Evolutionary conservation across 2,888 invertebrate species (phyloP).

Genomic region (Muscina levida): DNA sequence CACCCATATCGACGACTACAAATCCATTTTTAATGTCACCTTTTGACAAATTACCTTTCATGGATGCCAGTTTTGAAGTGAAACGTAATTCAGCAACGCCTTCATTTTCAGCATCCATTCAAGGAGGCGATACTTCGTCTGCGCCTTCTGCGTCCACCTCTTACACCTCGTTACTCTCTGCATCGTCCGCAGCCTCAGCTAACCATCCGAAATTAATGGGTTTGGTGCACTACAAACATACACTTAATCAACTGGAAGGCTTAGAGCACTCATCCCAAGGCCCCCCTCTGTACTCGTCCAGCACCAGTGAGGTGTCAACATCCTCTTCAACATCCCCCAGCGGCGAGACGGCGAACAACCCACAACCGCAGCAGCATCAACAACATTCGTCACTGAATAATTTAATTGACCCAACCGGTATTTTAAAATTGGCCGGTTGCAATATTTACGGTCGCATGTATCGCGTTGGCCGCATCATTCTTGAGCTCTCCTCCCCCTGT

Average conservation of each 20-base stretch:
- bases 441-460: constrained; percentile 95
- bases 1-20: constrained; percentile 66
- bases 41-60: constrained; percentile 78
- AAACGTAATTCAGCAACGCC: constrained; percentile 70
- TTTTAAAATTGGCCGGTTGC: constrained; percentile 90
- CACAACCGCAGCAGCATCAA: constrained; percentile 27
- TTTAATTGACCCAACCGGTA: constrained; percentile 80
- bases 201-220: constrained; percentile 68
- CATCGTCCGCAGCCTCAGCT: constrained; percentile 32
- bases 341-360: constrained; percentile 22
- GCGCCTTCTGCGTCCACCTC: background rate
- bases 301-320: constrained; percentile 47
- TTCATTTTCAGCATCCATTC: constrained; percentile 60
- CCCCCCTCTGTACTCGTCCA: constrained; percentile 44
- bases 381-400: constrained; percentile 65
- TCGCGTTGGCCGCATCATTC: constrained; percentile 89
- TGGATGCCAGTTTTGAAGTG: constrained; percentile 78
- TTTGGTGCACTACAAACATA: constrained; percentile 70
- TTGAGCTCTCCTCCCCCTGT: constrained; percentile 90
- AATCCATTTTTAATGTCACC: constrained; percentile 76
- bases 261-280: constrained; percentile 60
- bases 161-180: constrained; percentile 34
- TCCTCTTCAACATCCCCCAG: constrained; percentile 38
- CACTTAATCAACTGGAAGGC: constrained; percentile 72
- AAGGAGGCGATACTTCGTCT: background rate